These are phyloP conservation scores for Zygogramma bicolorata DNA, from an alignment of 2,888 invertebrate species.

Conservation along the genomic window DNA sequence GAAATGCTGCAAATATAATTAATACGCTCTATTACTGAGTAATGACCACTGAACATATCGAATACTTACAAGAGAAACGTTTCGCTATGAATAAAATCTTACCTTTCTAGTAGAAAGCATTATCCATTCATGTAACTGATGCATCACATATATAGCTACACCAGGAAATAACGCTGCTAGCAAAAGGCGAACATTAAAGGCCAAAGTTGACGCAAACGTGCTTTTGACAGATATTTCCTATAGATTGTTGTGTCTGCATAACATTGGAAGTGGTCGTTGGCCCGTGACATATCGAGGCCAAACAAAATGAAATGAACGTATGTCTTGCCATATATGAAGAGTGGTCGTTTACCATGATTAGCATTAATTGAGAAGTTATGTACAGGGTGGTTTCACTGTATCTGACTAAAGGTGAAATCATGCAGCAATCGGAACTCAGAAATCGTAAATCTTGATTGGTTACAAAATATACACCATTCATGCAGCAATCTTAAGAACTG, in stretches of 20 bases:
- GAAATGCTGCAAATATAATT: background rate
- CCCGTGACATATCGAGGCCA: slow-evolving; percentile 63
- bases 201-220: slow-evolving; percentile 45
- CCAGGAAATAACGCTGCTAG: slow-evolving; percentile 32
- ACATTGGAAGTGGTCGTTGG: slow-evolving; percentile 63
- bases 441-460: background rate
- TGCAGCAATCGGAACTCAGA: too few relatives aligned
- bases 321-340: slow-evolving; percentile 37
- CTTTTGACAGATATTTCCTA: slow-evolving; percentile 52
- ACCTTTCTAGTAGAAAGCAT: background rate
- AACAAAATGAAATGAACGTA: slow-evolving; percentile 25
- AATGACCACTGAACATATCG: background rate
- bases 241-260: slow-evolving; percentile 58
- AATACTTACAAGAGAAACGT: background rate
- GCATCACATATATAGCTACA: slow-evolving; percentile 6
- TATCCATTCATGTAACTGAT: slow-evolving; percentile 4
- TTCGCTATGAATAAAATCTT: background rate
- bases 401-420: background rate
- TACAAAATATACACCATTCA: too few relatives aligned
- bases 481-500: too few relatives aligned
- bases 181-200: slow-evolving; percentile 38
- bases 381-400: background rate
- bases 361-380: slow-evolving; percentile 10
- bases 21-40: too few relatives aligned
- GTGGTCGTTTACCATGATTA: slow-evolving; percentile 27